Evolutionary conservation across 1,140 invertebrate genomes (phyloP).

Genomic region (Tribolium madens): DNA sequence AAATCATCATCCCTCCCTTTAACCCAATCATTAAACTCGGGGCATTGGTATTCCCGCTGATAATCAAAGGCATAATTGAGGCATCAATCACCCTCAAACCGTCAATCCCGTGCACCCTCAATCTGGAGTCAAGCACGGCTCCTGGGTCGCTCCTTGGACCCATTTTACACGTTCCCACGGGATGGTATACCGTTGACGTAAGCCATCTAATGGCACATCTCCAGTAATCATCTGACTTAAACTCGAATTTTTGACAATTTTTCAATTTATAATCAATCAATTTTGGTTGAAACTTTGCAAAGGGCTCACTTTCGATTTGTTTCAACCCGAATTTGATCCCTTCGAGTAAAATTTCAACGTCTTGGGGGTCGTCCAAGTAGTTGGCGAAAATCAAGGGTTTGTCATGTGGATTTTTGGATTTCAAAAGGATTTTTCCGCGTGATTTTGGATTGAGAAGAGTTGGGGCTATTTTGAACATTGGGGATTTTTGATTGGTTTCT

Average conservation of each 20-base stretch:
- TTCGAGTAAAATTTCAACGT: conserved; percentile 62
- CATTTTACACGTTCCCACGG: conserved; percentile 73
- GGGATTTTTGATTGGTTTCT: conserved; percentile 35
- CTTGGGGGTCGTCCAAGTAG: conserved; percentile 72
- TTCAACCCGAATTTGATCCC: conserved; percentile 64
- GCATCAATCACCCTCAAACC: conserved; percentile 79
- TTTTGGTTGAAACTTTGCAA: conserved; percentile 66
- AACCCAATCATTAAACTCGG: conserved; percentile 81
- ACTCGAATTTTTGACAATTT: conserved; percentile 72
- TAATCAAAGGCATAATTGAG: conserved; percentile 80
- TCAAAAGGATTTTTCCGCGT: conserved; percentile 70
- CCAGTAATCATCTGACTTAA: conserved; percentile 77
- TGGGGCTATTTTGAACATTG: conserved; percentile 64
- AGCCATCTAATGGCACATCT: conserved; percentile 73
- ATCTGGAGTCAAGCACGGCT: conserved; percentile 71
- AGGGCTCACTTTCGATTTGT: conserved; percentile 60
- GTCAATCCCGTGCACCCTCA: conserved; percentile 66
- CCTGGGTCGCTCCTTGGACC: conserved; percentile 67
- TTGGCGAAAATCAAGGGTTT: conserved; percentile 80
- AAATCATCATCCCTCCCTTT: conserved; percentile 78
- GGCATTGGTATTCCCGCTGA: conserved; percentile 79
- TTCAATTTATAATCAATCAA: conserved; percentile 72
- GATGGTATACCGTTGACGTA: conserved; percentile 74
- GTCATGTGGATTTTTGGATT: conserved; percentile 70
- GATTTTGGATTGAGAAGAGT: conserved; percentile 80